Evolutionary conservation across 2,113 vertebrate genomes (phyloP), one percentile per base, ranked within the genome.

Genomic region (Ondatra zibethicus): DNA sequence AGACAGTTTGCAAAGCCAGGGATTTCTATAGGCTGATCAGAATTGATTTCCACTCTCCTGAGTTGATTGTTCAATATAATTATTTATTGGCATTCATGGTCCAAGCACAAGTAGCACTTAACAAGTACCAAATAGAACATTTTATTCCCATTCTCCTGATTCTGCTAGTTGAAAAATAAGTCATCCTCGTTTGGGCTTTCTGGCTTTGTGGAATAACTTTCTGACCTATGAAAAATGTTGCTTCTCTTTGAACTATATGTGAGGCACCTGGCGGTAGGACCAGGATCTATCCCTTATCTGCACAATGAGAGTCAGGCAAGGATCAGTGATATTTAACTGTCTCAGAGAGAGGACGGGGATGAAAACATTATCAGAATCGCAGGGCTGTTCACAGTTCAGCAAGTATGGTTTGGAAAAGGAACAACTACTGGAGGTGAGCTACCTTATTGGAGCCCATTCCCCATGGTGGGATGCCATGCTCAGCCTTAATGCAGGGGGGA

Each of bases 101-200:
- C 63, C 93, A 80, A 29, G 61, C 77, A 25, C 88, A 96, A 88
- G 82, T 94, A 11, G 88, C 78, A 66, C 45, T 95, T 75, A 92
- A 95, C 42, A 97, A 81, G 45, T 94, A 77, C 93, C 89, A 97
- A 92, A 96, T 95, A 92, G 52, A 95, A 75, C 25, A 66, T 96
- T 92, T 96, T 92, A 91, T 95, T 93, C 82, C n/a, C 63, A 88
- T 96, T 96, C 42, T 95, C 45, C 45, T 31, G 63, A 86, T 88
- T 94, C 88, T 70, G 29, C 17, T 82, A 81, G 93, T 88, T 86
- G 70, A 92, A 96, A 97, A 91, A 70, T 55, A 33, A 92, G 76
- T 94, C 70, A 95, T 50, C 89, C 36, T 78, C 23, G 31, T 92
- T 95, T 93, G 55, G 87, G n/a, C 50, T 96, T 96, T 88, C 36